Conservation (phyloP, 2,888 invertebrate species). For the Nemoura dubitans region DNA sequence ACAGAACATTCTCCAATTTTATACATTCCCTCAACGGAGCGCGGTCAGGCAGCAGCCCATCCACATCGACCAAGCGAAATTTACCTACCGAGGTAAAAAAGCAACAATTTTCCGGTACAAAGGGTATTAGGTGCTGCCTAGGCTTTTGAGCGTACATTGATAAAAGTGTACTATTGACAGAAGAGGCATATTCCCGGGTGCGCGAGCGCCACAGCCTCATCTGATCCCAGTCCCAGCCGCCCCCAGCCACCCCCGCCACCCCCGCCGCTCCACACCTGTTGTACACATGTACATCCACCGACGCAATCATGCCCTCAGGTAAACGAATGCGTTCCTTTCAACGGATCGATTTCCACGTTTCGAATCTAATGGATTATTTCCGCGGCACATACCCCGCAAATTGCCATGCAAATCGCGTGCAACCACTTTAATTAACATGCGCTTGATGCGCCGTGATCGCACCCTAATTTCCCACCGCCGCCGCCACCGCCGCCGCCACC, state of each 20-base stretch:
- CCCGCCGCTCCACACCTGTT: conserved; percentile 29
- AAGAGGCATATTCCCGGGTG: neutral
- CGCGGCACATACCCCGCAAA: conserved; percentile 26
- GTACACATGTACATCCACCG: conserved; percentile 1
- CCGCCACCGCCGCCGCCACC: neutral
- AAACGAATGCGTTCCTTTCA: conserved; percentile 29
- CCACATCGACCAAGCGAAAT: neutral
- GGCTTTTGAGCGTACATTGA: conserved; percentile 16
- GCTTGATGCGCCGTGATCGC: conserved; percentile 8
- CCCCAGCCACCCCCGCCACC: neutral
- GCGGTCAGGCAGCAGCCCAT: neutral
- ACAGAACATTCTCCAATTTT: neutral
- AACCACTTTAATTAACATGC: conserved; percentile 39
- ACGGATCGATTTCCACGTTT: conserved; percentile 30
- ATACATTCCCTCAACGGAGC: neutral
- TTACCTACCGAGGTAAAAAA: neutral
- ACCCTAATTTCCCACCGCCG: neutral
- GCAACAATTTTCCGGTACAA: neutral
- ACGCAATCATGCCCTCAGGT: conserved; percentile 23
- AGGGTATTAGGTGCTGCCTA: neutral
- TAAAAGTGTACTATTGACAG: conserved; percentile 31
- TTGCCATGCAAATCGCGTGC: conserved; percentile 40
- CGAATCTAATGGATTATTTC: conserved; percentile 40
- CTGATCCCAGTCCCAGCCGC: neutral
- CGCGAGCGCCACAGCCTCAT: conserved; percentile 7